Evolutionary conservation across 1,140 invertebrate species (phyloP), one percentile per base, ranked within the genome.

Genomic region (Pseudobourletiella spinata): DNA sequence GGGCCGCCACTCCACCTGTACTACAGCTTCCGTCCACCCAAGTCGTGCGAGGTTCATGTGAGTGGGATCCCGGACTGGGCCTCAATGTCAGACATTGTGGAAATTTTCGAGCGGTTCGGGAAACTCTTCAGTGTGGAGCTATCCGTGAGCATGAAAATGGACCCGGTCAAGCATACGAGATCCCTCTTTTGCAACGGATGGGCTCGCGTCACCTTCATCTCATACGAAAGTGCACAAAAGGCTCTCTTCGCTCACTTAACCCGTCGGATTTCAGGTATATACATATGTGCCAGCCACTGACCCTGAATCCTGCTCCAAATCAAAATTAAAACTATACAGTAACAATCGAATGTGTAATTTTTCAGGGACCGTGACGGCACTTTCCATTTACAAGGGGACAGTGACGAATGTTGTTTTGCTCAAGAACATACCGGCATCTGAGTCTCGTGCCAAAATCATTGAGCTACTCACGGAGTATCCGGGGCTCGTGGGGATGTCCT

Each of bases 331-430:
- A 39, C n/a, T 39, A 11, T 39, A 39, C 8, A n/a, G n/a, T 42
- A n/a, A 35, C 16, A 29, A 32, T 42, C 18, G 29, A 24, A 42
- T 32, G 14, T 57, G 26, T 52, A 28, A 44, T 56, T 48, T 28
- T 51, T 20, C n/a, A 68, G 66, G 66, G 25, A 65, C 57, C 51
- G 28, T 59, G 18, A 59, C 26, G 2, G 48, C 59, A 2, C 35
- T 68, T 3, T 68, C 66, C 0, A 68, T 68, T 35, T 68, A 68
- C 59, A 68, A 68, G 26, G 66, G 66, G 14, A 57, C 39, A 2
- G 63, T 64, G 20, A 68, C 25, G 28, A 68, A 68, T 51, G 60
- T 68, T n/a, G 63, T 68, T 18, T 44, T 62, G 3, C 35, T 69
- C n/a, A 69, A 65, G 42, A 69, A 69, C 60, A 30, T 69, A 16